Base-by-base conservation (phyloP, 2,888 invertebrate species). In the Drosophila falleni region DNA sequence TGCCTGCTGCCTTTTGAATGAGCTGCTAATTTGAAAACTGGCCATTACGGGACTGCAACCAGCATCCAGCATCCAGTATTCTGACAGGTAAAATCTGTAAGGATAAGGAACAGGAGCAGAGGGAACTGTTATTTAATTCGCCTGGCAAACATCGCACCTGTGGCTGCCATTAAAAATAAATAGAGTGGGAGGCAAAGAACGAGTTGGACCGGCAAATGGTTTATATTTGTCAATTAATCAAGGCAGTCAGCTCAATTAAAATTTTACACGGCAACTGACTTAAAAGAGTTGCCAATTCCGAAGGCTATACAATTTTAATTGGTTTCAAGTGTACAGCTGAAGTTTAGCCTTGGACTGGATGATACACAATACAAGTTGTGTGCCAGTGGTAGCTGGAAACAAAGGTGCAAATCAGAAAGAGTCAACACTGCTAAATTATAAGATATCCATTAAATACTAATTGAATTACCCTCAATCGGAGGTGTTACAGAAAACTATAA, bases 1-100 rank as follows among this genome's bases (percentile, higher is more conserved):
- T 89, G 83, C 81, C 73, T 50, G 60, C 75, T 49, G 62, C 54
- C 31, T 33, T 63, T 56, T 62, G 60, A 87, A 88, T 68, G 88
- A 74, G 87, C 75, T 89, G 83, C 81, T 84, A 89, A 84, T 84
- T 84, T 87, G 87, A 67, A 70, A 83, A 89, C 74, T 80, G 78
- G 61, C 46, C 62, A 77, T 67, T 71, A 77, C 80, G 19, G 47
- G 53, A 69, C 62, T 71, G 51, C 49, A 58, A 31, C 35, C 23
- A 31, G 31, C 44, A 23, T 41, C 15, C 59, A 19, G 33, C 41
- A n/a, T 37, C 29, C 29, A 29, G 8, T 8, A 8, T 29, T 15
- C 51, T 13, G 13, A 29, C 37, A 15, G 26, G 46, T 23, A 49
- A 16, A 46, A 42, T 33, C 23, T 29, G 33, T 19, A 23, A n/a